These are phyloP conservation scores for Tetragonisca angustula DNA, from an alignment of 2,888 invertebrate genomes.

Conservation along the genomic window DNA sequence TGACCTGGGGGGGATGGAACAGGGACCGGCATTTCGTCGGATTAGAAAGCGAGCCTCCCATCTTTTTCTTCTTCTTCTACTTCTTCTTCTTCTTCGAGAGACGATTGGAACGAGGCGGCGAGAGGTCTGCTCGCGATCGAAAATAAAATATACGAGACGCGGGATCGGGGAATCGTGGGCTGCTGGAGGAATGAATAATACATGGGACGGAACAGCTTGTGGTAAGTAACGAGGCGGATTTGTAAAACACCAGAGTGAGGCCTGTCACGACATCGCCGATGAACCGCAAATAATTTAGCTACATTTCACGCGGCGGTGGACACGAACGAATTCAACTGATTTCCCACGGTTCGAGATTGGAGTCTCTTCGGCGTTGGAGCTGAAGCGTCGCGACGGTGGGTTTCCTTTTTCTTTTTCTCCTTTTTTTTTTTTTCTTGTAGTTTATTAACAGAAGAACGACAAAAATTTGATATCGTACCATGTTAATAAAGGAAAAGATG, in stretches of 20 bases:
- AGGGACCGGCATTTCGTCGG: conserved; percentile 54
- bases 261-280: conserved; percentile 42
- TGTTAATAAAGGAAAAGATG: too few species aligned
- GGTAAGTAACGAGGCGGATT: conserved; percentile 72
- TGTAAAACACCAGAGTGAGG: conserved; percentile 62
- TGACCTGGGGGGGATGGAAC: conserved; percentile 25
- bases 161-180: conserved; percentile 45
- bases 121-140: conserved; percentile 33
- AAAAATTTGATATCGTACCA: too few species aligned
- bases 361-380: background rate
- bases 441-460: background rate
- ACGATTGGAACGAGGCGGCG: conserved; percentile 26
- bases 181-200: conserved; percentile 66
- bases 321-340: conserved; percentile 41
- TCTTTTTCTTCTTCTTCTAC: conserved; percentile 15
- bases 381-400: background rate
- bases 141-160: conserved; percentile 67
- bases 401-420: background rate
- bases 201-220: conserved; percentile 62
- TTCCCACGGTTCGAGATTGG: conserved; percentile 5
- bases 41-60: conserved; percentile 61
- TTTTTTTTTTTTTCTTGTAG: background rate
- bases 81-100: too few species aligned
- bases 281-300: conserved; percentile 67
- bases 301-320: background rate